phyloP scores from a whole-genome alignment of 1,140 invertebrate genomes.

The Papilio machaon region DNA sequence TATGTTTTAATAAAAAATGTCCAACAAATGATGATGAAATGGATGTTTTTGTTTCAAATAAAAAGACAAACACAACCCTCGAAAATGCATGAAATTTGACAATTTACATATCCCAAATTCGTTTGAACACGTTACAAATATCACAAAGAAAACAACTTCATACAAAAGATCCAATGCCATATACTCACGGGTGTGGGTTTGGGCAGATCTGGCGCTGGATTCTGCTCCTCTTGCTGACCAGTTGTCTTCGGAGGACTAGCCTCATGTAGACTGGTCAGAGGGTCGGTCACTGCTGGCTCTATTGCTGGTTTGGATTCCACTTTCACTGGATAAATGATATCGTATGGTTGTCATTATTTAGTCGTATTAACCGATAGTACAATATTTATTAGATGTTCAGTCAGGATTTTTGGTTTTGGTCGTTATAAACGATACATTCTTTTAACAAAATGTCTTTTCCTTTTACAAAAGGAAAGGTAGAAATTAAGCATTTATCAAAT shows the following conservation, averaged over 20 bases:
- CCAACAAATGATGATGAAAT: neutral
- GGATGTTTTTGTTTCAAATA: too few relatives aligned
- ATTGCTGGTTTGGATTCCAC: conserved; percentile 53
- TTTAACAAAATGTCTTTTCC: too few relatives aligned
- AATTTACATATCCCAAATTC: neutral
- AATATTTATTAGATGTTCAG: too few relatives aligned
- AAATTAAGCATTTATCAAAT: too few relatives aligned
- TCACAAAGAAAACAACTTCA: conserved; percentile 17
- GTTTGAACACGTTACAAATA: conserved; percentile 8
- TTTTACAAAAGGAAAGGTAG: too few relatives aligned
- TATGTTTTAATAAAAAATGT: neutral
- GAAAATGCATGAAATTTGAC: neutral
- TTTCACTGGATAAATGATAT: conserved; percentile 42
- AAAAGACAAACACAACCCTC: too few relatives aligned
- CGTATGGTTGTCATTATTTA: neutral
- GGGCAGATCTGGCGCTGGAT: conserved; percentile 64
- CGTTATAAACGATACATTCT: too few relatives aligned
- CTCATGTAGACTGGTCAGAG: conserved; percentile 39
- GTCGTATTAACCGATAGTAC: neutral
- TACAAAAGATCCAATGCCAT: neutral
- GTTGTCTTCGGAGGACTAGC: conserved; percentile 41
- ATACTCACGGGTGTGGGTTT: conserved; percentile 73
- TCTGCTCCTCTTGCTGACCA: conserved; percentile 42
- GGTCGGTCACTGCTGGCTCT: conserved; percentile 53
- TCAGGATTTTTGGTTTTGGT: neutral